Conservation (phyloP, 2,888 invertebrate species). For the Melanotus villosus region DNA sequence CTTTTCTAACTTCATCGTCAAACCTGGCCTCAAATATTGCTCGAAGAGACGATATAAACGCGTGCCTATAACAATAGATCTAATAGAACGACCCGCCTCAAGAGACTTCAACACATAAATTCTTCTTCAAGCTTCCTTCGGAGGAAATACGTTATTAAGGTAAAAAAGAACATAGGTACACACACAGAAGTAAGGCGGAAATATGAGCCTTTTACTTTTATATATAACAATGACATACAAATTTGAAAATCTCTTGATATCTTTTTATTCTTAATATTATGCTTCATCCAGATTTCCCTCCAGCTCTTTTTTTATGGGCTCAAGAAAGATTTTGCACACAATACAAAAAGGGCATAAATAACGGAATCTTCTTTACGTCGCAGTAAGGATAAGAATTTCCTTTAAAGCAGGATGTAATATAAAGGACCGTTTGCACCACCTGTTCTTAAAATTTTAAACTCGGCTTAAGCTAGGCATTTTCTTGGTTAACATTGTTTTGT, state of each 20-base stretch:
- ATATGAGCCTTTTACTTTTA: neutral
- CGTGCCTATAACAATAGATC: slow-evolving; percentile 34
- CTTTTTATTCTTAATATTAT: neutral
- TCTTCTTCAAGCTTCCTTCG: slow-evolving; percentile 25
- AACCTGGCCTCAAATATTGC: slow-evolving; percentile 24
- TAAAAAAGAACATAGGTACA: no score
- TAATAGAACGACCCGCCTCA: slow-evolving; percentile 32
- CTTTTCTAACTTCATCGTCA: slow-evolving; percentile 19
- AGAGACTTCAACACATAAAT: slow-evolving; percentile 30
- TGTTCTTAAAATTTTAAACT: no score
- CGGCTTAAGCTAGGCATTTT: no score
- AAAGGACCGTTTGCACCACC: no score
- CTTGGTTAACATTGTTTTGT: no score
- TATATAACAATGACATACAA: neutral
- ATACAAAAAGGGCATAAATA: no score
- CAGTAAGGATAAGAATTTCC: no score
- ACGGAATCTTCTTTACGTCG: no score
- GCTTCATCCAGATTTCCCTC: no score
- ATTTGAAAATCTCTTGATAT: neutral
- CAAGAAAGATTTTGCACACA: no score
- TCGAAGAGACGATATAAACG: slow-evolving; percentile 28
- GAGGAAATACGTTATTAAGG: slow-evolving; percentile 33
- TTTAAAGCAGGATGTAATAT: no score
- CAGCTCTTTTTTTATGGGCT: no score
- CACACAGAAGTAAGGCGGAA: slow-evolving; percentile 12